Evolutionary conservation across 2,797 vertebrate species (phyloP).

Genomic region (Heteromormyrus szaboi): DNA sequence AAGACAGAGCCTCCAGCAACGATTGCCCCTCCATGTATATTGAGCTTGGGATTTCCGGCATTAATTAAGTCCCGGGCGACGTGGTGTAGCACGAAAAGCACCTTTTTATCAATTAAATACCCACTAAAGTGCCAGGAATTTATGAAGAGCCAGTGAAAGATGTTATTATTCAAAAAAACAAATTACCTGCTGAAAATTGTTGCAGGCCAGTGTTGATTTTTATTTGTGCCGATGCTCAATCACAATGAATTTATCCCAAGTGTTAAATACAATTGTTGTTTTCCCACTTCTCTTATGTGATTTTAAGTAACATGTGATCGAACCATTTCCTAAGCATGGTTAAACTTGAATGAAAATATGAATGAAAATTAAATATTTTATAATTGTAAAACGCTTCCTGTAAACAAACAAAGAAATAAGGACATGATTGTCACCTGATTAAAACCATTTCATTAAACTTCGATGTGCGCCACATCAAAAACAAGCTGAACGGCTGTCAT

Average conservation of each 20-base stretch:
- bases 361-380: neutral
- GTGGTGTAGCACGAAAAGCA: neutral
- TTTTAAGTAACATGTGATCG: neutral
- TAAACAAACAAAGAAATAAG: neutral
- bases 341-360: neutral
- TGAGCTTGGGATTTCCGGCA: neutral
- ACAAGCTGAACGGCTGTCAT: neutral
- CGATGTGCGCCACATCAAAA: neutral
- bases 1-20: neutral
- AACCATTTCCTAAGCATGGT: neutral
- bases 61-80: neutral
- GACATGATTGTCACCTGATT: neutral
- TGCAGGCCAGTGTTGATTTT: neutral
- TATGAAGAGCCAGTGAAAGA: neutral
- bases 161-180: slow-evolving; percentile 1
- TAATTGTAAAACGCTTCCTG: neutral
- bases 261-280: neutral
- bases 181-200: neutral
- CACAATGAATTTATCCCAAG: neutral
- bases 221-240: neutral
- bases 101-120: neutral
- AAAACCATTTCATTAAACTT: neutral
- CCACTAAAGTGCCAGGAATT: neutral
- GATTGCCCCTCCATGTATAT: neutral
- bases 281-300: neutral